phyloP scores from a whole-genome alignment of 2,113 vertebrate genomes.

The Crotalus helleri region DNA sequence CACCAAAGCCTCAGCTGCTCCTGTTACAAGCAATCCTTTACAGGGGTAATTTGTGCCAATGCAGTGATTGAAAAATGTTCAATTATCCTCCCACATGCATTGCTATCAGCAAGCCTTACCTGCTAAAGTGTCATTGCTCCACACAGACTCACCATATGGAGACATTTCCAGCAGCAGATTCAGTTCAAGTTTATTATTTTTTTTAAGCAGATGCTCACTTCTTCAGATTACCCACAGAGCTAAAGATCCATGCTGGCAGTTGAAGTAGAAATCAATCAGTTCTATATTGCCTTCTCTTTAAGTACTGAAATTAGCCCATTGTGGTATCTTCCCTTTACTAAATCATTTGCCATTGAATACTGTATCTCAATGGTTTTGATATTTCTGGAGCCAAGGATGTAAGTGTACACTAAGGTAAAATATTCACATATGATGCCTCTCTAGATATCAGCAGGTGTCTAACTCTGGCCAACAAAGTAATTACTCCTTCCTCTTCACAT shows the following conservation, averaged over 20 bases:
- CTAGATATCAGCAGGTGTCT: neutral
- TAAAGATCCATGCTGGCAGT: neutral
- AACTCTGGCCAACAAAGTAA: neutral
- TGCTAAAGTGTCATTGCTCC: neutral
- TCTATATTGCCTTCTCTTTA: neutral
- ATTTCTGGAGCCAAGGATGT: neutral
- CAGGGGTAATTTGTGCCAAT: neutral
- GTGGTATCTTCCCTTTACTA: neutral
- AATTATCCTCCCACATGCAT: neutral
- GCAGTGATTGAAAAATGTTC: neutral
- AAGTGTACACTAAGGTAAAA: neutral
- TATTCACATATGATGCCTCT: neutral
- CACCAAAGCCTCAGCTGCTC: neutral
- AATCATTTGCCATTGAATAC: neutral
- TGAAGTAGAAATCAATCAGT: neutral
- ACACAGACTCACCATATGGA: neutral
- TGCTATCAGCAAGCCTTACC: neutral
- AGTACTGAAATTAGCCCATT: neutral
- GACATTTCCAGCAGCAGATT: neutral
- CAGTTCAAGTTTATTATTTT: neutral
- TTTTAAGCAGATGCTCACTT: neutral
- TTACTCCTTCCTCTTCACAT: neutral
- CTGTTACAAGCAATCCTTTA: neutral
- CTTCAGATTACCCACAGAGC: neutral
- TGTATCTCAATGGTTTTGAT: neutral